A percentile compares a stretch with the other conserved stretches of the same genome.
Conservation (phyloP, 2,113 vertebrate species). For the Muntiacus reevesi region DNA sequence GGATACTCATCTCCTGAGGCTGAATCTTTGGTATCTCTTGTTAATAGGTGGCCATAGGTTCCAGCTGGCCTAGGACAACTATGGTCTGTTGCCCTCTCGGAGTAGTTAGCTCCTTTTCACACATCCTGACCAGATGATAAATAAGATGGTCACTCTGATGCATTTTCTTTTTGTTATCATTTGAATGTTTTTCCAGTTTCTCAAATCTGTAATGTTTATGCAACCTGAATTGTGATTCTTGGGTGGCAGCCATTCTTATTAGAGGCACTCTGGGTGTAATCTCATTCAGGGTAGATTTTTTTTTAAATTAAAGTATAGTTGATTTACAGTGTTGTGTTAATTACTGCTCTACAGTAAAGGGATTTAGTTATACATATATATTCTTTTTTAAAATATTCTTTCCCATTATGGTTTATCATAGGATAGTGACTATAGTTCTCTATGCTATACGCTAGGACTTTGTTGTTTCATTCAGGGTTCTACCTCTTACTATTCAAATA, state of each 20-base stretch:
- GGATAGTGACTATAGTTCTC: not conserved
- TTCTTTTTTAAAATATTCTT: not conserved
- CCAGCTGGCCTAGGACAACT: not conserved
- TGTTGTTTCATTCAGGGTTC: not conserved
- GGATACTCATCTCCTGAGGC: not conserved
- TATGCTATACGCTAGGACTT: not conserved
- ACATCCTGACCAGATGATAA: not conserved
- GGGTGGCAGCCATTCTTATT: not conserved
- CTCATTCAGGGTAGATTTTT: not conserved
- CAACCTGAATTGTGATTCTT: not conserved
- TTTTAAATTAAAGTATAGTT: not conserved
- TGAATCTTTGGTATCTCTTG: not conserved
- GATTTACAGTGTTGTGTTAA: not conserved
- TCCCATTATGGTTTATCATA: not conserved
- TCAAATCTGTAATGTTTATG: not conserved
- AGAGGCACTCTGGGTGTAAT: not conserved
- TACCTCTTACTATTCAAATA: not conserved
- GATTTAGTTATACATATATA: not conserved
- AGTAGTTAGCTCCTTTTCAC: not conserved
- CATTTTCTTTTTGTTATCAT: not conserved
- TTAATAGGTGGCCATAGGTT: not conserved
- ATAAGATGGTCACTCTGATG: not conserved
- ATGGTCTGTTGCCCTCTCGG: not conserved
- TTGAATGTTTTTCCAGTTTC: not conserved
- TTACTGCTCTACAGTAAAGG: not conserved